Evolutionary conservation across 1,140 invertebrate genomes (phyloP).

Genomic region (Heliconius melpomene): DNA sequence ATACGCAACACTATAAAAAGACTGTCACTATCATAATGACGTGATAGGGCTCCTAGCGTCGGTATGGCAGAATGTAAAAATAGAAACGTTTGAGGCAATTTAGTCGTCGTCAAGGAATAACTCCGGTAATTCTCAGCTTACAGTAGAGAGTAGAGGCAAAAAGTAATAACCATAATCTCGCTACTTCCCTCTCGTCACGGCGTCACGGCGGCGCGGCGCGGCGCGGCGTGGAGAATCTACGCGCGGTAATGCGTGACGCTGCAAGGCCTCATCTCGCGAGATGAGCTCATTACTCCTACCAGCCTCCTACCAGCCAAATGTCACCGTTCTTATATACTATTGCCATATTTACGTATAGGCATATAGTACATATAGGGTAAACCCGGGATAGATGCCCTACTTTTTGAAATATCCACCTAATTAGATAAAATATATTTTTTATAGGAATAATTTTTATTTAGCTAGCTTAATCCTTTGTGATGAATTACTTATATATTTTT

Average conservation of each 20-base stretch:
- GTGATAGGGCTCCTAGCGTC: no score
- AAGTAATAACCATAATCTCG: slow-evolving; percentile 24
- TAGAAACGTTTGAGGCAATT: neutral
- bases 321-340: neutral
- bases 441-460: no score
- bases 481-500: no score
- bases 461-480: no score
- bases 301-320: neutral
- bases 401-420: no score
- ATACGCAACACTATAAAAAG: no score
- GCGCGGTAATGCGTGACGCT: slow-evolving; percentile 12
- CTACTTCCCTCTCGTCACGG: neutral
- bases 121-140: neutral
- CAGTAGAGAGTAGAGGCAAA: neutral
- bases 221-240: neutral
- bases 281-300: neutral
- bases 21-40: no score
- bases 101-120: neutral
- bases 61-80: neutral
- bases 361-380: no score
- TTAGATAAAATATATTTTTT: no score
- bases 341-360: neutral
- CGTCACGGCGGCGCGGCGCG: neutral
- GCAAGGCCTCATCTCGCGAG: neutral
- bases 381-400: no score